Base-by-base conservation (phyloP, 2,113 vertebrate genomes). In the Ivindomyrus marchei region DNA sequence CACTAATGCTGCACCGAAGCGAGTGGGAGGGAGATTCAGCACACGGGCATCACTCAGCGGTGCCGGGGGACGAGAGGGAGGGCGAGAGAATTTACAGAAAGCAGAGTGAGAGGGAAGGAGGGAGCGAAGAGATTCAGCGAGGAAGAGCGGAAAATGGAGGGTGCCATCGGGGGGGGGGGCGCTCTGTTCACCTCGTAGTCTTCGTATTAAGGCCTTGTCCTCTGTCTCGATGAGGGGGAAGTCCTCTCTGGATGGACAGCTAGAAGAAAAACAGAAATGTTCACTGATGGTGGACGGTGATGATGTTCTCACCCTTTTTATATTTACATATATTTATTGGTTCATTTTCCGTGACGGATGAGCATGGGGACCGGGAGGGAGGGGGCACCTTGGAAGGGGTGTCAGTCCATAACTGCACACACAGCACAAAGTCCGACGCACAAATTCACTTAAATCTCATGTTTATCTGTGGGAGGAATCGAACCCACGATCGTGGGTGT, bases 151-250 rank as follows among this genome's bases (percentile, higher is more conserved):
- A 42, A n/a, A 56, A 24, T 0, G 27, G 15, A 17, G 8, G 45
- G 47, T 27, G 21, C 49, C 3, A 56, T 49, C 31, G 13, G 42
- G 85, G 3, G 9, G 62, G 0, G 31, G 31, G 31, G 31, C 49
- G 4, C n/a, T 42, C 87, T 4, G 53, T 56, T 93, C 91, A 99
- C 98, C 97, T 96, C 96, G 95, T 83, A 99, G 95, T 89, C 97
- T 94, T 24, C 98, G 92, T 2, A 97, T 91, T 70, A 97, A 94
- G 19, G 97, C 97, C 87, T 98, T 97, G 3, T 97, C 95, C 93
- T 98, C 98, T 0, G 98, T 98, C 95, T 99, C 97, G 0, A 99
- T 98, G 90, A 98, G 93, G 4, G 98, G 97, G 80, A 99, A 99
- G 88, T 98, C 97, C 2, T 97, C 96, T 91, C 97, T 96, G 91